Evolutionary conservation across 2,888 invertebrate genomes (phyloP), one percentile per base, ranked within the genome.

Genomic region (Microchrysa polita): DNA sequence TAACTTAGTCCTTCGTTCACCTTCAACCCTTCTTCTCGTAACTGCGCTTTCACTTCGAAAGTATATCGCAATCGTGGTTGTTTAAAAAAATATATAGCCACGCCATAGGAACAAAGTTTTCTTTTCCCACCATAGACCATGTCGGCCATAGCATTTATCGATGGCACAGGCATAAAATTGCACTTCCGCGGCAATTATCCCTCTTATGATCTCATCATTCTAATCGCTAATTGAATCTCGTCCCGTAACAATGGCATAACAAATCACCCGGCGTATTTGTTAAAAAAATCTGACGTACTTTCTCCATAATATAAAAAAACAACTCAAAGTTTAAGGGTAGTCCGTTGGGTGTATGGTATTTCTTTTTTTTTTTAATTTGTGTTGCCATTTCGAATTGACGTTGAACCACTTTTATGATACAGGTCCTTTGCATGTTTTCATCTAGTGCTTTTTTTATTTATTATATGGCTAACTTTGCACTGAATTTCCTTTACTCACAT

Each of bases 181-280:
- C 67, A 67, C 53, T 67, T 67, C 67, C 67, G 53, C 53, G 16
- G 67, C 67, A 67, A 67, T 67, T 67, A 67, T 52, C 34, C 67
- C 67, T 67, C 67, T 67, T 67, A 67, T 67, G 67, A 53, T 67
- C 67, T 53, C 65, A 65, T 65, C 65, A 48, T 65, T 65, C 42
- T 67, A 67, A 67, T 67, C 67, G 44, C 67, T 67, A 67, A 67
- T 67, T 67, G 67, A 67, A 67, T 67, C 67, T 67, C 67, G 67
- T 67, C 53, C 67, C 27, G 52, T 22, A 67, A 52, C 67, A 52
- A 67, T 52, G n/a, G 67, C 67, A 67, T 52, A 67, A 53, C 53
- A 67, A 67, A 67, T 67, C 67, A 67, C 67, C 67, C 10, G 12
- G 5, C 12, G 9, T 16, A 10, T 48, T 44, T 44, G 22, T 20